Base-by-base conservation (phyloP, 2,797 vertebrate species). In the Oophaga sylvatica region DNA sequence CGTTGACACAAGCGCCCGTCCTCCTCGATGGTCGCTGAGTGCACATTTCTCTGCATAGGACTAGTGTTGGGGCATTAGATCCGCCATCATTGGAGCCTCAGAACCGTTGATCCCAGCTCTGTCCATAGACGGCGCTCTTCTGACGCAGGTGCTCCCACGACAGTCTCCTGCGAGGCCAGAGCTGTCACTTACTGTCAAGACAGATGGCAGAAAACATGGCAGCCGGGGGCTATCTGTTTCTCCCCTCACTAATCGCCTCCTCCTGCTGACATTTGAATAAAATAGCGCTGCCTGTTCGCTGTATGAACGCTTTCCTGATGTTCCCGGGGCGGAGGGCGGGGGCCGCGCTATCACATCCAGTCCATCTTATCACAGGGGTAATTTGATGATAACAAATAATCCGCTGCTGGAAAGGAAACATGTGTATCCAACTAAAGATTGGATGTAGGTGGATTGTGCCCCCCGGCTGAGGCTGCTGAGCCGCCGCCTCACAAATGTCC, bases 321-420 rank as follows among this genome's bases (percentile, higher is more conserved):
- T 85, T 56, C 88, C 80, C 89, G 80, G 84, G 63, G 88, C 78
- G 87, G 87, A 86, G 88, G 91, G 8, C 0, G 70, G 10, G 0
- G 65, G 29, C 83, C 90, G 45, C 85, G 70, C 92, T 92, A 93
- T 95, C 93, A 92, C 93, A 94, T 94, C 92, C 94, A 93, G 92
- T 95, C 92, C 93, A 94, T 96, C 94, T 95, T 95, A 95, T 95
- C 94, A 65, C 93, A 87, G 78, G 92, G 81, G 94, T 94, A 96
- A 97, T 97, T 96, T 95, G 93, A 94, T 93, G 95, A 96, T 95
- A 96, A 95, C 95, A 95, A 95, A 94, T 96, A 95, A 94, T 96
- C 97, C 96, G 90, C 93, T 94, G 92, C 93, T 95, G 95, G 95
- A 97, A 96, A 96, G 96, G 96, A 97, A 97, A 97, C 95, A 96